Base-by-base conservation (phyloP, 2,888 invertebrate genomes). In the Cyrtodaria siliqua region DNA sequence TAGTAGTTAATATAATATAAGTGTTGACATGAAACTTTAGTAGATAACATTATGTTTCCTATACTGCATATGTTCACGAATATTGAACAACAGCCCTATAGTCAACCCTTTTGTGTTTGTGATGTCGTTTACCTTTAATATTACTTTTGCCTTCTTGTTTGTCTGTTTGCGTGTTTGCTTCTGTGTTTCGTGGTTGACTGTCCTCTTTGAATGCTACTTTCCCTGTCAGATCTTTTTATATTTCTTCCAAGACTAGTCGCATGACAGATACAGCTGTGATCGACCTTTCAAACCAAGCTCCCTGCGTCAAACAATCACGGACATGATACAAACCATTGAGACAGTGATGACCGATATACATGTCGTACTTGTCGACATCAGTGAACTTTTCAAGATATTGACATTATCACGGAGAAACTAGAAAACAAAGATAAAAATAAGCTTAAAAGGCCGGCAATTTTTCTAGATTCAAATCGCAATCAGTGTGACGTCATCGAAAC, bases 241-340 rank as follows among this genome's bases (percentile, higher is more conserved):
- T n/a, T n/a, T n/a, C 20, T 16, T 9, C 16, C 6, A 16, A 4
- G 16, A 9, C 20, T 16, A 44, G 16, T 44, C n/a, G n/a, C 20
- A 44, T 44, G 44, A 16, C 6, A 6, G 16, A 16, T 4, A 18
- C 44, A 16, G 44, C 8, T 18, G 16, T 16, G 6, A 4, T 16
- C 3, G 44, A 18, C n/a, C 9, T 16, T 44, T 18, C 52, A 42
- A 52, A 24, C 24, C 50, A 24, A 56, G 59, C 8, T 57, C 49
- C 33, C 24, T 77, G 18, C 61, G 71, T 12, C 50, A 50, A 18
- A 61, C 55, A 42, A 76, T 76, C 6, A 47, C 26, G 9, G 72
- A 72, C 18, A 69, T 69, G 72, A 68, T 78, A 3, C 60, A 52
- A 6, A 78, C 63, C 52, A 78, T 78, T 0, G 78, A 78, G 50